Percentiles rank a stretch among this genome's conserved stretches.
Conservation (phyloP, 2,888 invertebrate genomes). For the Drosophila algonquin region DNA sequence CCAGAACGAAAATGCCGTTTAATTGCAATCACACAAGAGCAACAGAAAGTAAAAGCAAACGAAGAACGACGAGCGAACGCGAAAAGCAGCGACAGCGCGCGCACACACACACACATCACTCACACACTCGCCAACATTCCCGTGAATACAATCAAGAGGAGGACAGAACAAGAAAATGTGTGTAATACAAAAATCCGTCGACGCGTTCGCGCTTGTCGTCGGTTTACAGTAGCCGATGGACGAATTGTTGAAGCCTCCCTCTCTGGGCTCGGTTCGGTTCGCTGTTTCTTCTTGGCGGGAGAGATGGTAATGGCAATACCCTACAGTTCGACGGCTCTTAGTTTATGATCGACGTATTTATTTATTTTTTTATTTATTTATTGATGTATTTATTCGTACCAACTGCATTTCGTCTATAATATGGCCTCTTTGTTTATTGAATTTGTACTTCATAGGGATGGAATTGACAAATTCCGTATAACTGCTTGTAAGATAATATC, state of each 20-base stretch:
- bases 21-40: conserved; percentile 63
- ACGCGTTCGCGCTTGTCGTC: conserved; percentile 58
- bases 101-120: conserved; percentile 24
- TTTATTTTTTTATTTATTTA: too few relatives aligned
- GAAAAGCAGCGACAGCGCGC: conserved; percentile 50
- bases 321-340: neutral
- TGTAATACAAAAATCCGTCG: conserved; percentile 73
- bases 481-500: too few relatives aligned
- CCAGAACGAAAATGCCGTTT: conserved; percentile 76
- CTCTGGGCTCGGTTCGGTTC: neutral
- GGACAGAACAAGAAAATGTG: conserved; percentile 53
- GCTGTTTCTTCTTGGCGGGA: neutral
- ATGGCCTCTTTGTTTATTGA: too few relatives aligned
- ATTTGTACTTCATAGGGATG: too few relatives aligned
- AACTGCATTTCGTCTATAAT: too few relatives aligned
- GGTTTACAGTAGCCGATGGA: conserved; percentile 55
- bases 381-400: too few relatives aligned
- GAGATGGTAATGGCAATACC: neutral
- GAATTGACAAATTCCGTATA: too few relatives aligned
- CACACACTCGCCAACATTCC: neutral
- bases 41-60: conserved; percentile 77
- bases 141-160: conserved; percentile 1
- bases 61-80: conserved; percentile 58
- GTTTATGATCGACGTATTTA: neutral
- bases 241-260: conserved; percentile 13